These are phyloP conservation scores for Ambastaia sidthimunki DNA, from an alignment of 2,797 vertebrate genomes.

Conservation along the genomic window DNA sequence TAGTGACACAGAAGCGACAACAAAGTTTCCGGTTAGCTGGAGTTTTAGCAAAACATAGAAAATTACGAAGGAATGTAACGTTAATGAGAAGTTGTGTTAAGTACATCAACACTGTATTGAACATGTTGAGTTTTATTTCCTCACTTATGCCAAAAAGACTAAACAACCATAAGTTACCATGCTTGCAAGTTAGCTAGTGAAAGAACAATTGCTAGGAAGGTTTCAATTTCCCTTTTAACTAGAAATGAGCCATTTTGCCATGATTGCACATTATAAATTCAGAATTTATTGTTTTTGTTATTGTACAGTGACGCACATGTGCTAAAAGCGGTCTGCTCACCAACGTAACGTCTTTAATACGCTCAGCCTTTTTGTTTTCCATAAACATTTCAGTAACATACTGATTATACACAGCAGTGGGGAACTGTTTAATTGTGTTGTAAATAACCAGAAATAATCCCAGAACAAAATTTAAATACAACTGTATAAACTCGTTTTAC, in stretches of 20 bases:
- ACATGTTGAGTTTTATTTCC: background rate
- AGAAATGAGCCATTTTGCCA: background rate
- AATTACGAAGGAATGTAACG: too few relatives aligned
- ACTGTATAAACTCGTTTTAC: slow-evolving; percentile 31
- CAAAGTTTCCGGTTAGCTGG: slow-evolving; percentile 1
- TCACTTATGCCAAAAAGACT: background rate
- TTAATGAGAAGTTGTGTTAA: background rate
- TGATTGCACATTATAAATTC: background rate
- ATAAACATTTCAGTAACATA: background rate
- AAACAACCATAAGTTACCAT: background rate
- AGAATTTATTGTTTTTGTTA: background rate
- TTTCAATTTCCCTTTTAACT: background rate
- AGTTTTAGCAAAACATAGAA: background rate
- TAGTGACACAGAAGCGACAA: slow-evolving; percentile 51
- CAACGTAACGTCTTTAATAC: background rate
- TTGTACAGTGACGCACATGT: slow-evolving; percentile 20
- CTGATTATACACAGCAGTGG: background rate
- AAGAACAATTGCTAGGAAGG: background rate
- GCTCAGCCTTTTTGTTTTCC: background rate
- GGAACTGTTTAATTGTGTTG: background rate
- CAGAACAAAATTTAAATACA: background rate
- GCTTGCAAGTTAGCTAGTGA: background rate
- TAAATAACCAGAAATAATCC: background rate
- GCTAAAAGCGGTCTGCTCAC: slow-evolving; percentile 24
- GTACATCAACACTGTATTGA: background rate